Evolutionary conservation across 2,113 vertebrate species (phyloP).

Genomic region (Microtus richardsoni): DNA sequence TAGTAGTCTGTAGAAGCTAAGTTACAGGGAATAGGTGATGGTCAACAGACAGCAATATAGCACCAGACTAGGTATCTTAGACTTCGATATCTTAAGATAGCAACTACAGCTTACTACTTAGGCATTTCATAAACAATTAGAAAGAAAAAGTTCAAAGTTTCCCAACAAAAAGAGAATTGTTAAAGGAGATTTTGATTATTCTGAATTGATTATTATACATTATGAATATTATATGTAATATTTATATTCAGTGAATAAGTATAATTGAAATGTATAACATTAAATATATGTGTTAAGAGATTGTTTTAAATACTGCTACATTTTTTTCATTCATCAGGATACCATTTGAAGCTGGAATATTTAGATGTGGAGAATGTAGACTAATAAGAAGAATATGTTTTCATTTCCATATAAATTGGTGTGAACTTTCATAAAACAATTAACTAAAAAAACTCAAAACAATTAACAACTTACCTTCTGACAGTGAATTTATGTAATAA

Average conservation of each 20-base stretch:
- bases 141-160: not conserved
- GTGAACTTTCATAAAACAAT: conserved; percentile 1
- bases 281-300: not conserved
- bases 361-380: conserved; percentile 17
- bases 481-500: conserved; percentile 40
- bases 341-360: conserved; percentile 15
- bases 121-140: not conserved
- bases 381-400: conserved; percentile 37
- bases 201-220: not conserved
- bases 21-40: not conserved
- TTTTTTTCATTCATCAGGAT: not conserved
- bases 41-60: not conserved
- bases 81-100: not conserved
- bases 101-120: not conserved
- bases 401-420: conserved; percentile 20
- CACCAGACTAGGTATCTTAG: not conserved
- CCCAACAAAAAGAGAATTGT: not conserved
- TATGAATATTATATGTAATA: not conserved
- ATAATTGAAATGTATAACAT: not conserved
- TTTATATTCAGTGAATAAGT: not conserved
- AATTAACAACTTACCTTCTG: not conserved
- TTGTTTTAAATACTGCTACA: not conserved
- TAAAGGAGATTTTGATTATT: not conserved
- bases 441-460: not conserved
- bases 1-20: not conserved